phyloP scores from a whole-genome alignment of 2,797 vertebrate genomes.

The Luscinia megarhynchos region DNA sequence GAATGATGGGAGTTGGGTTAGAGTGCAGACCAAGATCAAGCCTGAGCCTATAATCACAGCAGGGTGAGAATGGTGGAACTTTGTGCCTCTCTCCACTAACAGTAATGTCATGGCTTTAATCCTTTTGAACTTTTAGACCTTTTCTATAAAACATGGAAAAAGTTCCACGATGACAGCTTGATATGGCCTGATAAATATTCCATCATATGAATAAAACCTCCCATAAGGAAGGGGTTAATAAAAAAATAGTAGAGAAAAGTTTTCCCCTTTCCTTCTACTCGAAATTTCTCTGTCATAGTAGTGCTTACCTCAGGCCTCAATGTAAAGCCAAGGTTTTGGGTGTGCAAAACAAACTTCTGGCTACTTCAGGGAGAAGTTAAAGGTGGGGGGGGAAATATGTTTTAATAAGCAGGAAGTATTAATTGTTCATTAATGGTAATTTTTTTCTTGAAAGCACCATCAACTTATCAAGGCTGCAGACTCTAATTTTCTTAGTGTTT shows the following conservation, averaged over 20 bases:
- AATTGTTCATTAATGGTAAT: not conserved
- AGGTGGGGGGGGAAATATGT: accelerated
- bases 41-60: accelerated
- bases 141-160: not conserved
- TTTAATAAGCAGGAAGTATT: not conserved
- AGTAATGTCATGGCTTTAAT: not conserved
- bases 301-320: not conserved
- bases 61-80: not conserved
- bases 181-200: not conserved
- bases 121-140: not conserved
- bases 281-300: not conserved
- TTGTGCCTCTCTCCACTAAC: not conserved
- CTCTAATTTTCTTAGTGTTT: not conserved
- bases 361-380: not conserved
- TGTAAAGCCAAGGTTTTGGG: not conserved
- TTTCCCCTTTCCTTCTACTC: not conserved
- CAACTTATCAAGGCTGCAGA: not conserved
- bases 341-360: not conserved
- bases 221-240: not conserved
- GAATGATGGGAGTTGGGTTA: not conserved
- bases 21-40: not conserved
- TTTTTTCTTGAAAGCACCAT: not conserved
- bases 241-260: not conserved
- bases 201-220: not conserved
- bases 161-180: not conserved